phyloP scores from a whole-genome alignment of 2,113 vertebrate species.

The Alethe castanea region DNA sequence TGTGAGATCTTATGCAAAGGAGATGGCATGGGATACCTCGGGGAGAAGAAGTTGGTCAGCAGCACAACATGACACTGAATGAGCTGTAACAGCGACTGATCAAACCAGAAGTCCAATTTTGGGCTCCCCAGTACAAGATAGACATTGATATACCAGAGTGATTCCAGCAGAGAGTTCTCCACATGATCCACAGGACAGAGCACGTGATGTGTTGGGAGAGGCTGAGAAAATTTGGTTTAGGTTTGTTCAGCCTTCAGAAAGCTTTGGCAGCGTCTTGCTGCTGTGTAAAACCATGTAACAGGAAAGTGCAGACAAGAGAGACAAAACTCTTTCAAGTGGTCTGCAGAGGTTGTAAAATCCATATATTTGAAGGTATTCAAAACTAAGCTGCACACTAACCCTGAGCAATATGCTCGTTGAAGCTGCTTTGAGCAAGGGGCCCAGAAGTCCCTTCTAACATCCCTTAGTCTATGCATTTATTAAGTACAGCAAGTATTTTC shows the following conservation, averaged over 20 bases:
- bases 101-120: background rate
- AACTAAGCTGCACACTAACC: background rate
- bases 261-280: background rate
- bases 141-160: background rate
- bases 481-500: background rate
- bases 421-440: background rate
- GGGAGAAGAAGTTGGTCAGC: background rate
- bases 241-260: background rate
- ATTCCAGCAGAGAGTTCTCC: background rate
- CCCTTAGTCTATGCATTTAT: background rate
- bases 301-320: background rate
- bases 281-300: background rate
- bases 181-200: background rate
- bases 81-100: background rate
- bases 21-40: rapidly evolving
- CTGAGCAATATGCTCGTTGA: background rate
- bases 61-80: background rate
- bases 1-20: background rate
- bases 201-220: rapidly evolving
- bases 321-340: background rate
- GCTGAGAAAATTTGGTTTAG: background rate
- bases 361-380: background rate
- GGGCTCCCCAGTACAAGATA: background rate
- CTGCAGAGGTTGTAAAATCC: background rate
- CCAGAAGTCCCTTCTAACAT: background rate